phyloP scores from a whole-genome alignment of 2,888 invertebrate genomes.

The Dryococelus australis region DNA sequence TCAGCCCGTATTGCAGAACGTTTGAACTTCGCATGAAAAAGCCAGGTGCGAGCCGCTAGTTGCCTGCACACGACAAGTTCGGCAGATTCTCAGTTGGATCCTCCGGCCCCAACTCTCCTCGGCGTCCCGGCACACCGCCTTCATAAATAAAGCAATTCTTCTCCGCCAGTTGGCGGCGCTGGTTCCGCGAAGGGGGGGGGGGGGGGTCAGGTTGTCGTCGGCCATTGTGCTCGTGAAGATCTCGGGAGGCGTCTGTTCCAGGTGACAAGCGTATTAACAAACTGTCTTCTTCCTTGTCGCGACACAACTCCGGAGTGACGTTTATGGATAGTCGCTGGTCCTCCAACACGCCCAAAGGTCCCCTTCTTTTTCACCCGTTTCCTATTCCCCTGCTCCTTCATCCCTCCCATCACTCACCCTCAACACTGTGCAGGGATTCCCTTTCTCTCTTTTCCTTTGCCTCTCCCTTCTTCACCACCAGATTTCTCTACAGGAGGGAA shows the following conservation, averaged over 20 bases:
- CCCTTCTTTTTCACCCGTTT: not conserved
- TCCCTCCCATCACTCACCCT: not conserved
- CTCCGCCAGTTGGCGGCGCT: not conserved
- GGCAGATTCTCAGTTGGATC: too few relatives aligned
- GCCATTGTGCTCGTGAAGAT: not conserved
- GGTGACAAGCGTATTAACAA: conserved; percentile 29
- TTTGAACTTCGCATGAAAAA: too few relatives aligned
- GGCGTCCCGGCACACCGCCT: not conserved
- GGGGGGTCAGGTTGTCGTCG: not conserved
- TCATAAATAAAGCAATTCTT: conserved; percentile 26
- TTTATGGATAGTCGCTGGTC: conserved; percentile 27
- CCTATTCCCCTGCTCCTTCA: not conserved
- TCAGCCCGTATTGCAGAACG: too few relatives aligned
- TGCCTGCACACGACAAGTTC: too few relatives aligned
- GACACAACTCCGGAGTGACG: conserved; percentile 9
- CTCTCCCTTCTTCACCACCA: not conserved
- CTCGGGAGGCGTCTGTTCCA: not conserved
- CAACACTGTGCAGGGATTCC: not conserved
- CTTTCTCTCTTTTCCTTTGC: not conserved
- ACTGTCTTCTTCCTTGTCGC: conserved; percentile 4
- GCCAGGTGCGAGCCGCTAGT: too few relatives aligned
- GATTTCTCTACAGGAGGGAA: not conserved
- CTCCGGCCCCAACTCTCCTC: not conserved
- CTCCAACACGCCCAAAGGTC: not conserved
- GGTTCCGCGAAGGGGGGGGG: not conserved